Conservation (phyloP, 2,797 vertebrate genomes). For the Protonibea diacanthus region DNA sequence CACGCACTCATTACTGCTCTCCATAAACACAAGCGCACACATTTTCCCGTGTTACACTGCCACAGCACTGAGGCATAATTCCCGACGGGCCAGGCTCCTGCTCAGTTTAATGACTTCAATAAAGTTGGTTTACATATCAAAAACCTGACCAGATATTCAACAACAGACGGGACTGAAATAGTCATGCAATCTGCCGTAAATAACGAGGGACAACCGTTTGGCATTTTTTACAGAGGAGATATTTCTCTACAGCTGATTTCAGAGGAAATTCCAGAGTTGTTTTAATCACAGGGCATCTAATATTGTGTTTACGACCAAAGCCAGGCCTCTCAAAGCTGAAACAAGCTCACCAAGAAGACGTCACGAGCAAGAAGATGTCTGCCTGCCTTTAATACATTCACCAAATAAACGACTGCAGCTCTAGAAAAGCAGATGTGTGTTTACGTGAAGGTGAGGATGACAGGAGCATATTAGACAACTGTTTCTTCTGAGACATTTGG, state of each 20-base stretch:
- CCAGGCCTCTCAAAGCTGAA: background rate
- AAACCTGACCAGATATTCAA: slow-evolving; percentile 45
- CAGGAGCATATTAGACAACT: slow-evolving; percentile 5
- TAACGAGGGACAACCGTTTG: slow-evolving; percentile 28
- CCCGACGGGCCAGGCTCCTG: slow-evolving; percentile 38
- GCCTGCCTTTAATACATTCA: background rate
- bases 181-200: slow-evolving; percentile 37
- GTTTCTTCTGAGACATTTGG: slow-evolving; percentile 18
- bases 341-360: background rate
- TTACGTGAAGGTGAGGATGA: slow-evolving; percentile 19
- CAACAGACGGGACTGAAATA: slow-evolving; percentile 51
- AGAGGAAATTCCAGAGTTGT: slow-evolving; percentile 13
- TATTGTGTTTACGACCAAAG: slow-evolving; percentile 9
- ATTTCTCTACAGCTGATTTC: slow-evolving; percentile 26
- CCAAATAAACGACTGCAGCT: background rate
- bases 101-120: slow-evolving; percentile 70
- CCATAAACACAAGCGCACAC: slow-evolving; percentile 52
- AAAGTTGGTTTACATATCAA: slow-evolving; percentile 67
- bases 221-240: slow-evolving; percentile 31
- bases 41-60: slow-evolving; percentile 46
- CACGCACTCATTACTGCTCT: slow-evolving; percentile 51
- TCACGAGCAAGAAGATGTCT: background rate
- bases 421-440: background rate
- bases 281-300: background rate
- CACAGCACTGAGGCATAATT: slow-evolving; percentile 37